phyloP scores from a whole-genome alignment of 2,888 invertebrate genomes.

The Ennomos fuscantarius region DNA sequence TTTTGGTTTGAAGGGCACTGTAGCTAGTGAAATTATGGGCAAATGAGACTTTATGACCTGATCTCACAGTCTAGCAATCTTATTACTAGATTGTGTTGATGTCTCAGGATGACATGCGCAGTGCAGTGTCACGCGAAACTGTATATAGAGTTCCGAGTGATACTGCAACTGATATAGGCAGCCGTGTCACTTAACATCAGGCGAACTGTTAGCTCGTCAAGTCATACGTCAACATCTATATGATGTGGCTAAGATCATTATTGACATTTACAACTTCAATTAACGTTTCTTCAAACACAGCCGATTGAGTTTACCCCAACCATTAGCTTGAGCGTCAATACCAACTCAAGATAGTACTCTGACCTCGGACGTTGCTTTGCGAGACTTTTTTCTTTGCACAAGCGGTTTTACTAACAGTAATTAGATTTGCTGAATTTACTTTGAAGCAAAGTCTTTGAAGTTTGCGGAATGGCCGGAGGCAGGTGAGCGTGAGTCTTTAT shows the following conservation, averaged over 20 bases:
- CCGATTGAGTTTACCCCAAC: slow-evolving; percentile 10
- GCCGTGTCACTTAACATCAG: no score
- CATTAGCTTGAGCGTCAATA: slow-evolving; percentile 16
- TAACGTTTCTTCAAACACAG: slow-evolving; percentile 6
- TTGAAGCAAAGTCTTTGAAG: slow-evolving; percentile 49
- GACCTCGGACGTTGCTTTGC: slow-evolving; percentile 22
- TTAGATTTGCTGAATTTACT: slow-evolving; percentile 56
- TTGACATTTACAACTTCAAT: slow-evolving; percentile 16
- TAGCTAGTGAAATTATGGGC: no score
- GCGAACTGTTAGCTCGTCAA: no score
- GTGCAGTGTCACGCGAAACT: no score
- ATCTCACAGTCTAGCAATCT: no score
- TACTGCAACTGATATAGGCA: no score
- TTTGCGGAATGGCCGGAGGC: slow-evolving; percentile 46
- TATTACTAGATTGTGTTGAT: no score
- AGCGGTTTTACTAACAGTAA: slow-evolving; percentile 48
- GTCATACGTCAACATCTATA: no score
- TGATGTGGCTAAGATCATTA: not conserved
- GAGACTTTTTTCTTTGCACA: slow-evolving; percentile 29
- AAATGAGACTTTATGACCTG: no score
- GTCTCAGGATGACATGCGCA: no score
- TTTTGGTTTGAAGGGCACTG: no score
- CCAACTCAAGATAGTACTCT: slow-evolving; percentile 19
- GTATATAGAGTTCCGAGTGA: no score
- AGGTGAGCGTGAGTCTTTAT: slow-evolving; percentile 41